phyloP scores from a whole-genome alignment of 1,140 invertebrate species.

The Gonatopus flavifemur region DNA sequence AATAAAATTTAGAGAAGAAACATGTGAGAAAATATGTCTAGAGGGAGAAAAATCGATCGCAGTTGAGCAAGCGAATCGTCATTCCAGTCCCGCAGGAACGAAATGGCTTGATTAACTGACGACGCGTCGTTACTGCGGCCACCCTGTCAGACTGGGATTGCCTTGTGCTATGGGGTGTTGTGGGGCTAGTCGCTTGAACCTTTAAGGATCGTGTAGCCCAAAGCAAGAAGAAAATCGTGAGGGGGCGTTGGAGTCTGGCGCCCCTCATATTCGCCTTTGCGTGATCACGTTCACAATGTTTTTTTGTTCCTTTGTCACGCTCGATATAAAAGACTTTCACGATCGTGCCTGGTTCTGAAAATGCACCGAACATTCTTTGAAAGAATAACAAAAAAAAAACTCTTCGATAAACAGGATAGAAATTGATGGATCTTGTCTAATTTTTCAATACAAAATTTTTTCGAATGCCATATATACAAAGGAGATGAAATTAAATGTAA shows the following conservation, averaged over 20 bases:
- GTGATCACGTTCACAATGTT: conserved; percentile 39
- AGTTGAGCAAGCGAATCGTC: conserved; percentile 39
- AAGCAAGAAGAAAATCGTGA: conserved; percentile 35
- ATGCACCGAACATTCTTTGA: no score
- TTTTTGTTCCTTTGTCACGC: conserved; percentile 6
- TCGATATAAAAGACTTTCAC: conserved; percentile 22
- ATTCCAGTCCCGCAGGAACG: conserved; percentile 45
- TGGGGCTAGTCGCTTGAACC: conserved; percentile 14
- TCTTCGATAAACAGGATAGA: no score
- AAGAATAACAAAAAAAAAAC: no score
- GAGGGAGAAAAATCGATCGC: conserved; percentile 45
- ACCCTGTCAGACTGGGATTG: conserved; percentile 42
- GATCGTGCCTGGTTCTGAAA: not conserved
- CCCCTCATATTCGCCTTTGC: conserved; percentile 29
- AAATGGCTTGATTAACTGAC: conserved; percentile 59
- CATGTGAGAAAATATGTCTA: no score
- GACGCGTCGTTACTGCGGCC: conserved; percentile 52
- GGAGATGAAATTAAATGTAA: no score
- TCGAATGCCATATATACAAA: no score
- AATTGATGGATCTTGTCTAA: no score
- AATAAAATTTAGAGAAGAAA: no score
- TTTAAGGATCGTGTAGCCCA: conserved; percentile 32
- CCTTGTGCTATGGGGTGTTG: conserved; percentile 39
- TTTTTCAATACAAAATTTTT: no score
- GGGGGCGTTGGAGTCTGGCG: conserved; percentile 28